Base-by-base conservation (phyloP, 2,888 invertebrate genomes). In the Lasioglossum lativentre region DNA sequence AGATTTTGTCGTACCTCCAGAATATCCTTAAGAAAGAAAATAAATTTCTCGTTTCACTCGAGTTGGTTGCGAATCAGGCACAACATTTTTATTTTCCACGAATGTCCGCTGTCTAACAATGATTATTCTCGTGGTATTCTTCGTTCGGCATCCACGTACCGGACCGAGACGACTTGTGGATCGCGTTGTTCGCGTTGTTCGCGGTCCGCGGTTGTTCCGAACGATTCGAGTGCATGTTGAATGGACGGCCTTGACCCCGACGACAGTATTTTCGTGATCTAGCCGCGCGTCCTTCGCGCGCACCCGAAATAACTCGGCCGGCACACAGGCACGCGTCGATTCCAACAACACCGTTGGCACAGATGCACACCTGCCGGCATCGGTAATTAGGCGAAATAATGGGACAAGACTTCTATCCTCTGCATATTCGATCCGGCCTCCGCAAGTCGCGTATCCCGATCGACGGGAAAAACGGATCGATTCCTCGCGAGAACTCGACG, bases 241-340 rank as follows among this genome's bases (percentile, higher is more conserved):
- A 81, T 52, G 74, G 71, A 14, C 75, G 71, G 38, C 85, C 89
- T 87, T 89, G 84, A 87, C 87, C 89, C 56, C 84, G 52, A 70
- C 66, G 75, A 79, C 75, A 70, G 79, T 87, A 86, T 85, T 87
- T 87, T 89, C 82, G 86, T 81, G 78, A 86, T 89, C 82, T 86
- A 81, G 76, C 70, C 75, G 72, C 47, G 77, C 56, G 89, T 88
- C 89, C 87, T 89, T 88, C 87, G 84, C 59, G 16, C 72, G 78
- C 72, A 81, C 85, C 71, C 75, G 72, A 88, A 89, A 89, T 89
- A 89, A 78, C 83, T 73, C 76, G 72, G 80, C 34, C 75, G 68
- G 82, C 75, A 78, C 40, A 63, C 68, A 16, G 77, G 45, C 68
- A 70, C 79, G 75, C 71, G 38, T 75, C 71, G 82, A 80, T 84